Conservation (phyloP, 1,140 invertebrate genomes). For the Drosophila navojoa region DNA sequence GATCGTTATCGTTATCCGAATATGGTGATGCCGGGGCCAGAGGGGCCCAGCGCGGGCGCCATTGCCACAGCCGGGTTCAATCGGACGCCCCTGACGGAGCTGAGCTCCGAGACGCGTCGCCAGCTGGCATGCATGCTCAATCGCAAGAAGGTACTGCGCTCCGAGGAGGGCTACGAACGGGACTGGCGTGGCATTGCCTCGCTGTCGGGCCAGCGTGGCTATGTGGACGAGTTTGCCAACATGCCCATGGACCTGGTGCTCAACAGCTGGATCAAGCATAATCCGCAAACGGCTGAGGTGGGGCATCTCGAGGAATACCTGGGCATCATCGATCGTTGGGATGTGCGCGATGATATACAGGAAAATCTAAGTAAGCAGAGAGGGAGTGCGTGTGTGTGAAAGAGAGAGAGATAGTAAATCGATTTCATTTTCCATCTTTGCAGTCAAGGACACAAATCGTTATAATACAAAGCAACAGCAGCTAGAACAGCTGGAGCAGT, state of each 20-base stretch:
- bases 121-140: slow-evolving; percentile 86
- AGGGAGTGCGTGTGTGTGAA: background rate
- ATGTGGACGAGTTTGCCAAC: slow-evolving; percentile 54
- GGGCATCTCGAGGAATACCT: slow-evolving; percentile 85
- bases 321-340: slow-evolving; percentile 87
- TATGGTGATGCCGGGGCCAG: slow-evolving; percentile 65
- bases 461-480: slow-evolving; percentile 55
- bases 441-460: slow-evolving; percentile 75
- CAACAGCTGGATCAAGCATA: slow-evolving; percentile 84
- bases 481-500: slow-evolving; percentile 63
- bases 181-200: slow-evolving; percentile 89
- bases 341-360: slow-evolving; percentile 87
- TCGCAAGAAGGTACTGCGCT: slow-evolving; percentile 86
- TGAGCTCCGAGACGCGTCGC: slow-evolving; percentile 84
- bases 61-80: slow-evolving; percentile 55
- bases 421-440: slow-evolving; percentile 38
- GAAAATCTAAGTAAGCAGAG: slow-evolving; percentile 85
- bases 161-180: slow-evolving; percentile 86
- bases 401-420: background rate
- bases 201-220: slow-evolving; percentile 75
- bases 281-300: slow-evolving; percentile 83
- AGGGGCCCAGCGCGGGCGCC: slow-evolving; percentile 21
- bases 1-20: slow-evolving; percentile 65
- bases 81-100: slow-evolving; percentile 80
- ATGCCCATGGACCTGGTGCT: slow-evolving; percentile 86